These are phyloP conservation scores for Baryphthengus martii DNA, from an alignment of 2,113 vertebrate species.

Conservation along the genomic window DNA sequence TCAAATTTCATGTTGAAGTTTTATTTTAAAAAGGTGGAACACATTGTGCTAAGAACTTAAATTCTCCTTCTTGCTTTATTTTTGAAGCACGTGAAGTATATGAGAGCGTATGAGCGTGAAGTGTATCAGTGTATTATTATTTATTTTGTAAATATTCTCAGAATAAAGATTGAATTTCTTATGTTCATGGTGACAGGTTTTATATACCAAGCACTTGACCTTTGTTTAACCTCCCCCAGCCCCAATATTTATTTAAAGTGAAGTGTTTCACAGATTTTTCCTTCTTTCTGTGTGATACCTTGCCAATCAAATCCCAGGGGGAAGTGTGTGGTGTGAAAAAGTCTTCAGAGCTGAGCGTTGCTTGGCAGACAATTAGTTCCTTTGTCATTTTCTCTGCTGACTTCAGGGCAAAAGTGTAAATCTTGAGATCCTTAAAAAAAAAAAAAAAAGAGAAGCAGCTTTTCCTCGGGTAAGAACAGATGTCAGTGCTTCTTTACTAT, in stretches of 20 bases:
- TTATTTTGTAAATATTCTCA: not conserved
- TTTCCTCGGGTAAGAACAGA: not conserved
- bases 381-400: not conserved
- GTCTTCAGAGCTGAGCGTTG: not conserved
- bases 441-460: not conserved
- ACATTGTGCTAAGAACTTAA: not conserved
- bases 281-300: not conserved
- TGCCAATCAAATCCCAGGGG: not conserved
- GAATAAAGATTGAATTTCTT: conserved; percentile 18
- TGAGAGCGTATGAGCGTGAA: not conserved
- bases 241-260: not conserved
- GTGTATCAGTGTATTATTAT: not conserved
- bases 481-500: not conserved
- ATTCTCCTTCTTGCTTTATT: not conserved
- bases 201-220: not conserved
- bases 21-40: not conserved
- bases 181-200: not conserved
- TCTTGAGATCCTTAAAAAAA: not conserved
- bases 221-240: not conserved
- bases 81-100: not conserved
- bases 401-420: not conserved
- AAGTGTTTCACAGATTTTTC: not conserved
- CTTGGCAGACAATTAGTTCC: not conserved
- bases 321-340: not conserved
- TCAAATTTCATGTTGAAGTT: too few relatives aligned